Base-by-base conservation (phyloP, 2,888 invertebrate genomes). In the Dicranocentrus wangi region DNA sequence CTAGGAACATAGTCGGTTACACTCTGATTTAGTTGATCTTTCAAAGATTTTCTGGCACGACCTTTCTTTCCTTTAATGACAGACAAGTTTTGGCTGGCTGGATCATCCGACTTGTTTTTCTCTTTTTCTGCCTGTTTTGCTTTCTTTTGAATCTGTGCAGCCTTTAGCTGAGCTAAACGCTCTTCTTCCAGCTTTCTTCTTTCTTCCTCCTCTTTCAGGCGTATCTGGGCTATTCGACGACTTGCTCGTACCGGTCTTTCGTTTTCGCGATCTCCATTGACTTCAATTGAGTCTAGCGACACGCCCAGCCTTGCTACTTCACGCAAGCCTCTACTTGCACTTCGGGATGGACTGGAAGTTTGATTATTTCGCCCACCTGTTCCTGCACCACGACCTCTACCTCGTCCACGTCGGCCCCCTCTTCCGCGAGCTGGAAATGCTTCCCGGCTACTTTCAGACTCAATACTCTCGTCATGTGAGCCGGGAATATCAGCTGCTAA, bases 161-260 rank as follows among this genome's bases (percentile, higher is more conserved):
- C 92, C 87, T 93, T 93, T 84, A 93, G 89, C 68, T 93, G 92
- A 1, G 91, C 90, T 58, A 94, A 87, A 0, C 93, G 91, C n/a
- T 93, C 92, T 87, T 94, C 95, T 87, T 95, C 94, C 68, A 92
- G 88, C 83, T 93, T 92, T 13, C 94, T 89, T 0, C 94, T 89
- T 82, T 95, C 94, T 0, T 94, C 94, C 88, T 95, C 95, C 87
- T 96, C 95, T 85, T 93, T 93, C 79, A 96, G 95, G 88, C 95
- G 94, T 87, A 95, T 91, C 88, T 95, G 95, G 0, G 96, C 96
- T 86, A 97, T 94, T 81, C 97, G 91, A 0, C 96, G 90, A 1
- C 95, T 95, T 87, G 94, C 94, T 7, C 96, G 90, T 2, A 95
- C 93, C 0, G 92, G 91, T 17, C 91, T 88, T 21, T 89, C 87